A percentile compares a stretch with the other conserved stretches of the same genome.
phyloP scores from a whole-genome alignment of 2,797 vertebrate genomes.

The Sebastes glaucus region DNA sequence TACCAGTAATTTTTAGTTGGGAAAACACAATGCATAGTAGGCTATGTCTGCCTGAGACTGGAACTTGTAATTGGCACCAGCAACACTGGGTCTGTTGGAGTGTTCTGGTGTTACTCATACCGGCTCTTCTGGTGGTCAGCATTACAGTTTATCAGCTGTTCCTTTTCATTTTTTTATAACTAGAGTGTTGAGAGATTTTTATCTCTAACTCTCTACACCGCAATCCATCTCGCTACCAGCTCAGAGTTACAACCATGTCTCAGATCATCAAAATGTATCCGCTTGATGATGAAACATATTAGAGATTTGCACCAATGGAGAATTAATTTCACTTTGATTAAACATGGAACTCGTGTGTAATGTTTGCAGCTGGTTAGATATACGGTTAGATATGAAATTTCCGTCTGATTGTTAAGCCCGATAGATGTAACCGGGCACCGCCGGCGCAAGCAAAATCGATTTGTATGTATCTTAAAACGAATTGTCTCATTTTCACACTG shows the following conservation, averaged over 20 bases:
- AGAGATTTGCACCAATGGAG: neutral
- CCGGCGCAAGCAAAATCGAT: constrained; percentile 46
- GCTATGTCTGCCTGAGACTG: neutral
- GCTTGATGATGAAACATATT: neutral
- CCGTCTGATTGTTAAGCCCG: neutral
- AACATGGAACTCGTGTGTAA: neutral
- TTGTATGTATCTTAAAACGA: constrained; percentile 62
- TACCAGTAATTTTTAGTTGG: neutral
- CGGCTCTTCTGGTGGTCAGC: neutral
- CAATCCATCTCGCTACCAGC: neutral
- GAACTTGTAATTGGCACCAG: neutral
- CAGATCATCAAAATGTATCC: neutral
- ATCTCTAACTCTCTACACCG: neutral
- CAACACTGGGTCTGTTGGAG: neutral
- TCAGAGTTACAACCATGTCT: neutral
- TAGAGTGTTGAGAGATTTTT: neutral
- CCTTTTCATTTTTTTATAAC: neutral
- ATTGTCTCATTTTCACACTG: constrained; percentile 76
- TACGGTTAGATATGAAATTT: neutral
- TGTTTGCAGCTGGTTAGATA: neutral
- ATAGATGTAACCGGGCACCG: constrained; percentile 18
- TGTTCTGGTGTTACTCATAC: neutral
- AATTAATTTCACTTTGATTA: neutral
- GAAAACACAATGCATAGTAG: neutral
- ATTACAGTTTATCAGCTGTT: neutral